These are phyloP conservation scores for Pachyrhynchus sulphureomaculatus DNA, from an alignment of 1,140 invertebrate species.

Conservation along the genomic window DNA sequence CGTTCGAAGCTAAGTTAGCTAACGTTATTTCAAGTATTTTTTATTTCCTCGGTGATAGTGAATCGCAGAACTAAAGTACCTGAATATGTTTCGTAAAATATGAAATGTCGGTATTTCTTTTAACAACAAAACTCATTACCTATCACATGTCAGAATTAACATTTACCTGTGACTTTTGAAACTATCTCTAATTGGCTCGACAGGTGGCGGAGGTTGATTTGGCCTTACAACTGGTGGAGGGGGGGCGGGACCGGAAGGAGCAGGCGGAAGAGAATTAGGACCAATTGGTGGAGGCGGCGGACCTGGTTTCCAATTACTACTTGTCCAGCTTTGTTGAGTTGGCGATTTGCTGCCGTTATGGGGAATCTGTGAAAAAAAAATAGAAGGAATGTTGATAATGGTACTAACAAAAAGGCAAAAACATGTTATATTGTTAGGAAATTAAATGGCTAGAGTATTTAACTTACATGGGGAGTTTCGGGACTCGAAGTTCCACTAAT, in stretches of 20 bases:
- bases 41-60: too few relatives aligned
- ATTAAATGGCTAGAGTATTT: too few relatives aligned
- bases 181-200: slow-evolving; percentile 58
- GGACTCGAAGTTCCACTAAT: slow-evolving; percentile 47
- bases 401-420: background rate
- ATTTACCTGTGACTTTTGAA: slow-evolving; percentile 27
- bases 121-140: too few relatives aligned
- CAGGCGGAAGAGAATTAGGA: slow-evolving; percentile 64
- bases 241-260: slow-evolving; percentile 65
- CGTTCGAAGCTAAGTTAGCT: too few relatives aligned
- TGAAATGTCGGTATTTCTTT: too few relatives aligned
- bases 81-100: too few relatives aligned
- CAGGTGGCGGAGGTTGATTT: slow-evolving; percentile 59
- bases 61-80: too few relatives aligned
- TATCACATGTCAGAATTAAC: too few relatives aligned
- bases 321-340: slow-evolving; percentile 46
- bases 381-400: background rate
- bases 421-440: too few relatives aligned
- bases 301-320: slow-evolving; percentile 53
- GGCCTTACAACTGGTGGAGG: slow-evolving; percentile 61
- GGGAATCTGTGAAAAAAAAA: slow-evolving; percentile 17
- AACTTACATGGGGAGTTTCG: slow-evolving; percentile 51
- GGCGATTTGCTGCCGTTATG: slow-evolving; percentile 39
- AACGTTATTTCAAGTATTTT: too few relatives aligned
- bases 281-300: slow-evolving; percentile 67